A percentile compares a stretch with the other conserved stretches of the same genome.
These are phyloP conservation scores for Tethya wilhelma DNA, from an alignment of 37 sponge, comb jelly and placozoan species.

Conservation along the genomic window DNA sequence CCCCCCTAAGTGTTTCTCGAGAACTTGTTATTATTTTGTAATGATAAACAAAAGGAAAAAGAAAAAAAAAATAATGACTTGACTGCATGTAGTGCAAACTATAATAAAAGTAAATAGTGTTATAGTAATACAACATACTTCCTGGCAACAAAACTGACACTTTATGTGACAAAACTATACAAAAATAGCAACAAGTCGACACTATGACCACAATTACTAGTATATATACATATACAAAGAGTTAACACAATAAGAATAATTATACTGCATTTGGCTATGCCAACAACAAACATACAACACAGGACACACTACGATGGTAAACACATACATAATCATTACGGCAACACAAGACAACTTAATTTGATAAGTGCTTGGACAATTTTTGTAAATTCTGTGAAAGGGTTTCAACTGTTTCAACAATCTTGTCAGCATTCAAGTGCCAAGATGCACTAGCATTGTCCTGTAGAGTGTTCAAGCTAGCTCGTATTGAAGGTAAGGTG, in stretches of 20 bases:
- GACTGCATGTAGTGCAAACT: too few species aligned
- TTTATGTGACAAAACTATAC: too few species aligned
- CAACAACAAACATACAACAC: background rate
- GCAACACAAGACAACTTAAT: background rate
- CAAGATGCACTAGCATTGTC: constrained; percentile 15
- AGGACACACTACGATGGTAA: background rate
- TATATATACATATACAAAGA: background rate
- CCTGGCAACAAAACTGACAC: too few species aligned
- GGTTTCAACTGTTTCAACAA: constrained; percentile 4
- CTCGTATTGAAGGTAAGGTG: background rate
- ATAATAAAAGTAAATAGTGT: too few species aligned
- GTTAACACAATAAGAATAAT: too few species aligned
- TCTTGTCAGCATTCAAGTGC: constrained; percentile 31
- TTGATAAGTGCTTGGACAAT: constrained; percentile 15
- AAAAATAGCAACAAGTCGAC: background rate
- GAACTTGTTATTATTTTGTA: background rate
- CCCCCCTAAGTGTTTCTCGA: background rate
- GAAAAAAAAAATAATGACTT: background rate
- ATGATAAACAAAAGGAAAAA: background rate
- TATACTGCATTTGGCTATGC: too few species aligned
- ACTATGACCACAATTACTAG: background rate
- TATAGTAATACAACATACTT: too few species aligned
- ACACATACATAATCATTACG: background rate
- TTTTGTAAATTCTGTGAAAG: constrained; percentile 2
- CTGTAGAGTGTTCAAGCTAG: constrained; percentile 14